Evolutionary conservation across 2,797 vertebrate genomes (phyloP).

Genomic region (Chloroceryle inda): DNA sequence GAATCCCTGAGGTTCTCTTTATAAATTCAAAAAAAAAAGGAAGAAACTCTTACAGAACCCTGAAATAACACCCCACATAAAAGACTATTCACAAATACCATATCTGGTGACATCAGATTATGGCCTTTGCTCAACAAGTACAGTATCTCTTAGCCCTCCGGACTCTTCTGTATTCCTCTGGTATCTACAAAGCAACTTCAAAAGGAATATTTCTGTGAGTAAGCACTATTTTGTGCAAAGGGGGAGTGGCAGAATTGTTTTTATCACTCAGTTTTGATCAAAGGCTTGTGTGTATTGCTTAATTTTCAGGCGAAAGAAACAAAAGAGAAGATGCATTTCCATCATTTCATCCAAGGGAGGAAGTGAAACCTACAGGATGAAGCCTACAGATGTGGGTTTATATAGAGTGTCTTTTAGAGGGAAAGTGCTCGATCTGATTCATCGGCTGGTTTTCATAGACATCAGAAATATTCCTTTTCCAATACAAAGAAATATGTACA

Average conservation of each 20-base stretch:
- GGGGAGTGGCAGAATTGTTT: constrained; percentile 1
- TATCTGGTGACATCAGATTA: constrained; percentile 47
- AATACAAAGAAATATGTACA: not conserved
- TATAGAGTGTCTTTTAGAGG: not conserved
- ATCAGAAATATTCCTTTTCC: not conserved
- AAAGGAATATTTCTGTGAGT: constrained; percentile 40
- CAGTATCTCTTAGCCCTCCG: constrained; percentile 1
- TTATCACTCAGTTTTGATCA: constrained; percentile 63
- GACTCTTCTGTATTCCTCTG: not conserved
- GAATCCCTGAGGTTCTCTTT: not conserved
- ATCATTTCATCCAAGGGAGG: constrained; percentile 7
- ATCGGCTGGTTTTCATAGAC: not conserved
- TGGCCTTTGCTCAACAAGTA: constrained; percentile 1
- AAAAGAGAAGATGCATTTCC: constrained; percentile 51
- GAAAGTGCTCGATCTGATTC: not conserved
- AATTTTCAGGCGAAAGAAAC: constrained; percentile 43
- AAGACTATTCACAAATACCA: constrained; percentile 36
- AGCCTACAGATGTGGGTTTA: not conserved
- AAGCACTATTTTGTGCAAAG: constrained; percentile 28
- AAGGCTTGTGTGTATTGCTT: constrained; percentile 15
- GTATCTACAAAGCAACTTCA: constrained; percentile 48
- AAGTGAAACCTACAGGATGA: not conserved
- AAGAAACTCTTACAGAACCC: not conserved
- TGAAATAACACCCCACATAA: constrained; percentile 22
- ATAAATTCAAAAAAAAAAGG: not conserved